Percentiles rank a stretch among this genome's conserved stretches.
phyloP scores from a whole-genome alignment of 2,888 invertebrate species.

The Abrostola tripartita region DNA sequence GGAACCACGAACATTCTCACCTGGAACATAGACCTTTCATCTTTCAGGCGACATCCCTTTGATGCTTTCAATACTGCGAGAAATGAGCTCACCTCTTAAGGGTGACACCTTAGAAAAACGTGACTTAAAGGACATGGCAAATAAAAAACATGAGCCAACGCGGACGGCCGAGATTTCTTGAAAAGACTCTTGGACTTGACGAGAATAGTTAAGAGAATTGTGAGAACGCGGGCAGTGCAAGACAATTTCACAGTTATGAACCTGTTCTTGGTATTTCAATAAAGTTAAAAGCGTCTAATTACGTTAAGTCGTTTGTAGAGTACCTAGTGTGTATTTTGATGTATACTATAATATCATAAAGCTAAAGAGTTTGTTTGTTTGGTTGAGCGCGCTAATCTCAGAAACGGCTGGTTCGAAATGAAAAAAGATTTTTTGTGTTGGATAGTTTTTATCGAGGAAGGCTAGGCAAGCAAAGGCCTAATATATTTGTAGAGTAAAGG shows the following conservation, averaged over 20 bases:
- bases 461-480: too few relatives aligned
- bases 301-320: too few relatives aligned
- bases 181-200: constrained; percentile 32
- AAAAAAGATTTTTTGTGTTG: too few relatives aligned
- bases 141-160: constrained; percentile 53
- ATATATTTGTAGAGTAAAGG: too few relatives aligned
- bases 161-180: constrained; percentile 42
- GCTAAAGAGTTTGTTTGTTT: too few relatives aligned
- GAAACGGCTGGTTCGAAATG: too few relatives aligned
- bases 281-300: neutral
- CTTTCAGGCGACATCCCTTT: constrained; percentile 63
- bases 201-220: constrained; percentile 16
- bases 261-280: neutral
- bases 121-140: constrained; percentile 61
- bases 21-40: constrained; percentile 57
- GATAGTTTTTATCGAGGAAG: too few relatives aligned
- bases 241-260: neutral
- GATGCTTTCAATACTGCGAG: constrained; percentile 65
- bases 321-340: too few relatives aligned
- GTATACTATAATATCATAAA: too few relatives aligned
- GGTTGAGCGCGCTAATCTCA: too few relatives aligned
- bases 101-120: constrained; percentile 57
- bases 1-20: constrained; percentile 38
- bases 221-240: constrained; percentile 14
- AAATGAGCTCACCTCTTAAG: constrained; percentile 69